These are phyloP conservation scores for Pomacea maculata DNA, from an alignment of 1,140 invertebrate species.

Conservation along the genomic window DNA sequence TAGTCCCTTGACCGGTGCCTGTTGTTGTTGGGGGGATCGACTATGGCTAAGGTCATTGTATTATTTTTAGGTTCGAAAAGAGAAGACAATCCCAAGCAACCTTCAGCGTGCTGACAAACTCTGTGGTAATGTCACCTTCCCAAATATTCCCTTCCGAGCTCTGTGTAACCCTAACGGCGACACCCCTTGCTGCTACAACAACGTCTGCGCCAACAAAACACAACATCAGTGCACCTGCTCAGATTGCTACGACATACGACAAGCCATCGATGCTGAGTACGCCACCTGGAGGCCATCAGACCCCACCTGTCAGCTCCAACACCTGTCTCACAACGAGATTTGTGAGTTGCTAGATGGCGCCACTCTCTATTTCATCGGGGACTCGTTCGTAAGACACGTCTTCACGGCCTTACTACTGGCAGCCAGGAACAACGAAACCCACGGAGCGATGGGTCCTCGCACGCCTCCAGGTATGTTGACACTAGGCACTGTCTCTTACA, in stretches of 20 bases:
- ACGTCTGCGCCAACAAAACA: conserved; percentile 12
- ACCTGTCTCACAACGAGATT: neutral
- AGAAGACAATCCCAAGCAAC: neutral
- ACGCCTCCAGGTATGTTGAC: too few species aligned
- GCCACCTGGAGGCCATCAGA: conserved; percentile 24
- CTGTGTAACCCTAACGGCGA: conserved; percentile 2
- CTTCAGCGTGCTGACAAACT: conserved; percentile 4
- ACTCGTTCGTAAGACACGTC: too few species aligned
- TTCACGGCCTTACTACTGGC: too few species aligned
- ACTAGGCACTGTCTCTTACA: too few species aligned
- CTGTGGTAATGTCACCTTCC: neutral
- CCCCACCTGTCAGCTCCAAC: conserved; percentile 5
- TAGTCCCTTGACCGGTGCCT: too few species aligned
- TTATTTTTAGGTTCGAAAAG: neutral
- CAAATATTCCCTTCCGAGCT: neutral
- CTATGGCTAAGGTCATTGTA: neutral
- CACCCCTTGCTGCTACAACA: conserved; percentile 19
- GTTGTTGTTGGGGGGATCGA: too few species aligned
- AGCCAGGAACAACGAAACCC: too few species aligned
- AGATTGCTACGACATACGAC: conserved; percentile 26
- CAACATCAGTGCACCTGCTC: conserved; percentile 27
- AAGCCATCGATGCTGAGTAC: conserved; percentile 28
- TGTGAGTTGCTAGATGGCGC: too few species aligned
- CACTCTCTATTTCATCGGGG: too few species aligned
- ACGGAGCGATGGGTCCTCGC: too few species aligned